Base-by-base conservation (phyloP, 2,113 vertebrate genomes). In the Oncorhynchus masou region DNA sequence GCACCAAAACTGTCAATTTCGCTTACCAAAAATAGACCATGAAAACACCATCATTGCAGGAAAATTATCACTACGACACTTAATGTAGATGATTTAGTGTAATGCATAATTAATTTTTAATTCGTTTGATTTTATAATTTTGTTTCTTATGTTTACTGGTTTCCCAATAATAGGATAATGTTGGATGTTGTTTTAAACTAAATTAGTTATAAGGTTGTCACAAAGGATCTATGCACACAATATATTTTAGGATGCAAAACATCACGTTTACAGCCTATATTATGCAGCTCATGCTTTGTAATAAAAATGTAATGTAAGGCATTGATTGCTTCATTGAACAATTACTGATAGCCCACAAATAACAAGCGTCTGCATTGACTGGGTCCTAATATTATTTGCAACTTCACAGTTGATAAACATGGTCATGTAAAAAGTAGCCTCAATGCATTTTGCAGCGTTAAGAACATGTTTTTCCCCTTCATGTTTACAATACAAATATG, bases 1-100 rank as follows among this genome's bases (percentile, higher is more conserved):
- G 48, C 22, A 57, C 65, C 24, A 27, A n/a, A 67, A 70, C 69
- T 69, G 74, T 75, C n/a, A 48, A 24, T 15, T 20, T 68, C 48
- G 8, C 24, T 22, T 1, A 39, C 9, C 8, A 34, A 19, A 62
- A 62, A 62, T 16, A 7, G 3, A 62, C n/a, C 16, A 16, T 62
- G 19, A 22, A 22, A 62, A 22, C n/a, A 62, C 19, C 16, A n/a
- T 8, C 1, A 62, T 22, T 24, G 59, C 19, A 62, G 59, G 7
- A 62, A 62, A 1, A 62, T 62, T 0, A 62, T 22, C 59, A 62
- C 59, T 22, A 22, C 20, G 7, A 7, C 8, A 22, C 59, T n/a
- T 3, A 62, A 62, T 62, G 2, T 20, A 62, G 6, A 62, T 62
- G 22, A 2, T n/a, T 62, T 22, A 2, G 19, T 22, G 8, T 62